These are phyloP conservation scores for Patella depressa DNA, from an alignment of 2,888 invertebrate genomes.

Conservation along the genomic window DNA sequence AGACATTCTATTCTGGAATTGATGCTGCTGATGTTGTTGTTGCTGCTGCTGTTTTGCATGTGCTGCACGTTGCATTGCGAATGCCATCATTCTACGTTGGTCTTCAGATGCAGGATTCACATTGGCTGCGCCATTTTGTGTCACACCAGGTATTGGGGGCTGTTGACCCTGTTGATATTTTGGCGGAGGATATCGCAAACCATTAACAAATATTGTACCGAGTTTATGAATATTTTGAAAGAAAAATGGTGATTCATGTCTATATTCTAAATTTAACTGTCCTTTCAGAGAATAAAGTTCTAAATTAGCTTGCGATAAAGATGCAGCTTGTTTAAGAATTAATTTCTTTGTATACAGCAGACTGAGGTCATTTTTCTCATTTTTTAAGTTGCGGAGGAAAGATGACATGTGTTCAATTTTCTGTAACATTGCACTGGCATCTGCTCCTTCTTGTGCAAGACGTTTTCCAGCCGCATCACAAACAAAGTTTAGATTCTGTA, in stretches of 20 bases:
- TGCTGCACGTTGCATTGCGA: slow-evolving; percentile 9
- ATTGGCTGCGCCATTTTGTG: slow-evolving; percentile 5
- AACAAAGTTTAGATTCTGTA: slow-evolving; percentile 81
- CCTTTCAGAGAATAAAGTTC: slow-evolving; percentile 68
- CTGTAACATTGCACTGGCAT: slow-evolving; percentile 84
- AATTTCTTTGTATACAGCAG: slow-evolving; percentile 62
- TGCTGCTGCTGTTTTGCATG: slow-evolving; percentile 21
- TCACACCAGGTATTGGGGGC: neutral
- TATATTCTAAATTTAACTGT: slow-evolving; percentile 53
- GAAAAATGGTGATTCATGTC: slow-evolving; percentile 52
- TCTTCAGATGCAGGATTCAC: neutral
- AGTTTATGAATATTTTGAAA: slow-evolving; percentile 52
- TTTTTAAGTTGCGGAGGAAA: slow-evolving; percentile 85
- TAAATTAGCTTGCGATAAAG: slow-evolving; percentile 53
- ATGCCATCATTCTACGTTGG: neutral
- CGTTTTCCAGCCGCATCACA: slow-evolving; percentile 84
- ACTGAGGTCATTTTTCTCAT: slow-evolving; percentile 57
- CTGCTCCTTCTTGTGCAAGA: slow-evolving; percentile 86
- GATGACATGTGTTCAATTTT: slow-evolving; percentile 91
- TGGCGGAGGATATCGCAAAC: slow-evolving; percentile 47
- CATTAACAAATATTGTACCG: slow-evolving; percentile 56
- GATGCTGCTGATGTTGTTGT: slow-evolving; percentile 46
- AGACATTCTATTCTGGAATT: slow-evolving; percentile 69
- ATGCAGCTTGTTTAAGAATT: slow-evolving; percentile 57
- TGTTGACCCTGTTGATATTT: slow-evolving; percentile 25